Evolutionary conservation across 2,113 vertebrate species (phyloP).

Genomic region (Pangasianodon gigas): DNA sequence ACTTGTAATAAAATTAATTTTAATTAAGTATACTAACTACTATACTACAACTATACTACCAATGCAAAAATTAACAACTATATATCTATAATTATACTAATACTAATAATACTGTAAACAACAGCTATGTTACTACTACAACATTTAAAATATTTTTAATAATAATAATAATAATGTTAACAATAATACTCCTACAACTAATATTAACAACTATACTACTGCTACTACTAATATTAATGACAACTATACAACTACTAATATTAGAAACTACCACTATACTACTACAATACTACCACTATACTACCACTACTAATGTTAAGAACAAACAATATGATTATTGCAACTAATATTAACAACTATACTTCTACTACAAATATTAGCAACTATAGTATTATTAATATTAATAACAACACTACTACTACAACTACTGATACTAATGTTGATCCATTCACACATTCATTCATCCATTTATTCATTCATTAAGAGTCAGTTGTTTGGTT

Average conservation of each 20-base stretch:
- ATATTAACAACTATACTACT: neutral
- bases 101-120: too few species aligned
- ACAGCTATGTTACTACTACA: neutral
- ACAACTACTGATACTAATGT: neutral
- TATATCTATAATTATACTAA: too few species aligned
- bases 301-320: neutral
- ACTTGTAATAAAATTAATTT: neutral
- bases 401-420: neutral
- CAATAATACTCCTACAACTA: neutral
- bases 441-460: neutral
- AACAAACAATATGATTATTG: too few species aligned
- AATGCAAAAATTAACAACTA: too few species aligned
- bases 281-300: neutral
- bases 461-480: too few species aligned
- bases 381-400: neutral
- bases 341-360: neutral
- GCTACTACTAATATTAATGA: neutral
- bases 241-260: neutral
- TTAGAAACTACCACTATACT: neutral
- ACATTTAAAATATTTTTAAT: too few species aligned
- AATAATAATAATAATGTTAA: too few species aligned
- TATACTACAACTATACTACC: neutral
- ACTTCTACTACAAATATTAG: neutral
- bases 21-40: too few species aligned
- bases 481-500: neutral